These are phyloP conservation scores for Lerista edwardsae DNA, from an alignment of 2,797 vertebrate species.

Conservation along the genomic window DNA sequence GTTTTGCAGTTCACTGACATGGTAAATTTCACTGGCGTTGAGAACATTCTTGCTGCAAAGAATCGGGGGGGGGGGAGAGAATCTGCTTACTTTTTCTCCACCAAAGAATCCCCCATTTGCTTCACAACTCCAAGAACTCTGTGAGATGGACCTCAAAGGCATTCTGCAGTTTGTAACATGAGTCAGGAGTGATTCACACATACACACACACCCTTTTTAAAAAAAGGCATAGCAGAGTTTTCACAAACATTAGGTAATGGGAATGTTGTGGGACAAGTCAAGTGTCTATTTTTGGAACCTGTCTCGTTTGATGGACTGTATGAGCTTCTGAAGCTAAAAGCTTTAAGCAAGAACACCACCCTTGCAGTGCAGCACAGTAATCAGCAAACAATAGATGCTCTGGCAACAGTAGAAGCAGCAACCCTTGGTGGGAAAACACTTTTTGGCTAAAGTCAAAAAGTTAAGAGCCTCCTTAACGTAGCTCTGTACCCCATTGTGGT, in stretches of 20 bases:
- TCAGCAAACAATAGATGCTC: too few species aligned
- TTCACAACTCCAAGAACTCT: background rate
- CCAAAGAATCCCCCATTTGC: background rate
- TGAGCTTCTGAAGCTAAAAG: too few species aligned
- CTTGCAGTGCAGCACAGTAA: too few species aligned
- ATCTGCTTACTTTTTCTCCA: background rate
- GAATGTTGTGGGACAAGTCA: too few species aligned
- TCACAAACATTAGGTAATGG: background rate
- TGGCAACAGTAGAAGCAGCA: too few species aligned
- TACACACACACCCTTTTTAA: background rate
- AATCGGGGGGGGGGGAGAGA: background rate
- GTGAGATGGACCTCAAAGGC: background rate
- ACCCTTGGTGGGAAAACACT: too few species aligned
- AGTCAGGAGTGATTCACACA: background rate
- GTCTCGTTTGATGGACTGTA: too few species aligned
- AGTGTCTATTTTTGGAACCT: too few species aligned
- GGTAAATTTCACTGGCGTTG: background rate
- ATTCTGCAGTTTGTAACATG: background rate
- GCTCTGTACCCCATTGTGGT: too few species aligned
- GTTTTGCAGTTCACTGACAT: background rate
- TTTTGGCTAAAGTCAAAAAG: too few species aligned
- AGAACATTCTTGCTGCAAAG: background rate
- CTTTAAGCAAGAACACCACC: too few species aligned
- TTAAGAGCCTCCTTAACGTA: too few species aligned
- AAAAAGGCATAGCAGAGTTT: background rate